phyloP scores from a whole-genome alignment of 2,797 vertebrate species.

The Girardinus metallicus region DNA sequence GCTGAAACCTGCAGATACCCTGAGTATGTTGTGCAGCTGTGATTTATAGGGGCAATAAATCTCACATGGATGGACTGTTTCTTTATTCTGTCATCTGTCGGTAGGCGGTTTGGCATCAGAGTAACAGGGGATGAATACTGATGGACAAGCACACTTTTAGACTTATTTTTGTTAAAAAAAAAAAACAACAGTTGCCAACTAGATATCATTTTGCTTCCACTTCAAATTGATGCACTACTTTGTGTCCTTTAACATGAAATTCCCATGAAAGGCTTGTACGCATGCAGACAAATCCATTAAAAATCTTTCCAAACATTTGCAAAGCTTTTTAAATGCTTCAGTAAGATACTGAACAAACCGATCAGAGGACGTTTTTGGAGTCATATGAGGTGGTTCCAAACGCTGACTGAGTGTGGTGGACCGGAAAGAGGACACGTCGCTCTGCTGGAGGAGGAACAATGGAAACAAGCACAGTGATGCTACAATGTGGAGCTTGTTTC shows the following conservation, averaged over 20 bases:
- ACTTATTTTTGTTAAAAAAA: not conserved
- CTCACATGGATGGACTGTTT: not conserved
- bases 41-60: not conserved
- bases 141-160: not conserved
- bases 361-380: not conserved
- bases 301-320: no score
- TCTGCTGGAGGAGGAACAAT: conserved; percentile 12
- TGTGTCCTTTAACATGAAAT: not conserved
- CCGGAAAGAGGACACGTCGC: conserved; percentile 7
- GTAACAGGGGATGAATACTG: not conserved
- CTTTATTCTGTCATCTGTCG: not conserved
- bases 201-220: not conserved
- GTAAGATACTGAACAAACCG: not conserved
- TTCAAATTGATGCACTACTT: not conserved
- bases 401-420: not conserved
- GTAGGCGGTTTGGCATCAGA: not conserved
- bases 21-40: not conserved
- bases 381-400: conserved; percentile 6
- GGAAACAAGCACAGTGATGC: conserved; percentile 12
- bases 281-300: no score
- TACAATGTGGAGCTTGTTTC: conserved; percentile 13
- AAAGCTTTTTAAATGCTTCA: not conserved
- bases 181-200: not conserved
- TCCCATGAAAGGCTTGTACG: not conserved
- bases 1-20: no score